These are phyloP conservation scores for Lytechinus variegatus DNA, from an alignment of 35 echinoderm and acorn worm species.

Conservation along the genomic window DNA sequence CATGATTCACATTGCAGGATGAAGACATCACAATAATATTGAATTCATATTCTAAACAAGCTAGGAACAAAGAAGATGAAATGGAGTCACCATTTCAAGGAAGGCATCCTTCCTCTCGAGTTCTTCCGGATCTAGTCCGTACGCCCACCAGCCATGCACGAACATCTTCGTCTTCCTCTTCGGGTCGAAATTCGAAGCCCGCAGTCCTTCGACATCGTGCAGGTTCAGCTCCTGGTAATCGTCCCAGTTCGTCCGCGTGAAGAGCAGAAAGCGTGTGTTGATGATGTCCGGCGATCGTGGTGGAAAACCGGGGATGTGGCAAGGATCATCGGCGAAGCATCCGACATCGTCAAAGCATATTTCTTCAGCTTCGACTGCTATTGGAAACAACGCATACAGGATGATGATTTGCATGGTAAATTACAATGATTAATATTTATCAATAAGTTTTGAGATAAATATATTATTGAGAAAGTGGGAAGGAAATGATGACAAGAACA, in stretches of 20 bases:
- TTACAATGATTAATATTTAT: too few species aligned
- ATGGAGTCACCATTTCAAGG: conserved; percentile 48
- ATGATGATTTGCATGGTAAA: background rate
- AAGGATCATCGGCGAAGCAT: conserved; percentile 66
- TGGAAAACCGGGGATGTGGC: conserved; percentile 68
- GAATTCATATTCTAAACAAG: too few species aligned
- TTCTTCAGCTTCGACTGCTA: background rate
- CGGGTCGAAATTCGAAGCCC: conserved; percentile 60
- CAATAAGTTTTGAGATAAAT: too few species aligned
- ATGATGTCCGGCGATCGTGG: conserved; percentile 65
- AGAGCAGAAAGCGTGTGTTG: conserved; percentile 64
- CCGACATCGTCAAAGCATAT: conserved; percentile 70
- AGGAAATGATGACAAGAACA: too few species aligned
- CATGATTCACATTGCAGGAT: too few species aligned
- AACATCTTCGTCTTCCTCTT: conserved; percentile 56
- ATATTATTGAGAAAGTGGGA: too few species aligned
- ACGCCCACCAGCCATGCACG: conserved; percentile 69
- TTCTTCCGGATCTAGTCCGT: background rate
- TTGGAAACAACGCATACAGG: background rate
- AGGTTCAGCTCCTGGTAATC: conserved; percentile 33
- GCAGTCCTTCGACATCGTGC: conserved; percentile 51
- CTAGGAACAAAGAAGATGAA: background rate
- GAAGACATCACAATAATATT: too few species aligned
- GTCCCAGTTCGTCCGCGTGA: conserved; percentile 54
- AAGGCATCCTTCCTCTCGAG: conserved; percentile 59